Evolutionary conservation across 2,888 invertebrate genomes (phyloP), one percentile per base, ranked within the genome.

Genomic region (Drosophila sordidula): DNA sequence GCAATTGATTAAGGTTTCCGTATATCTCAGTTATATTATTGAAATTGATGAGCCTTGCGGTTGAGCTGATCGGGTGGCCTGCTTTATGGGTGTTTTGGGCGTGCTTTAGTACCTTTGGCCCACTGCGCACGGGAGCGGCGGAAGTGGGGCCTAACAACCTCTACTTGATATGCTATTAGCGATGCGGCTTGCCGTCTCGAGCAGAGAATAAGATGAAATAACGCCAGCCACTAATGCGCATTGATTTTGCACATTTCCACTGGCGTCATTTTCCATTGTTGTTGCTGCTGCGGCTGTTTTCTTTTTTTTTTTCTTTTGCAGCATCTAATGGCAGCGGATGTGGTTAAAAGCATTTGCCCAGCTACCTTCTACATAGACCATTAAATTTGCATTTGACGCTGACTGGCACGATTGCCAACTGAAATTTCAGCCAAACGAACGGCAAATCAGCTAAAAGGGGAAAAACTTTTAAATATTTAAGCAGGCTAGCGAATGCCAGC

Each of bases 361-460:
- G 78, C 78, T 85, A 86, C 80, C 88, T 86, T 86, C 82, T 77
- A 78, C 80, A 87, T 88, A 85, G 83, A 83, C 86, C 85, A 85
- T 85, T 88, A 85, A 85, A 85, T 85, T 85, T 88, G 88, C 85
- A 88, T 88, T 85, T 88, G 86, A 77, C 58, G 87, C 69, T 84
- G 87, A 84, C 87, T 78, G 71, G 86, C 75, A 65, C 78, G 70
- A 82, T 87, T 85, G 85, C 22, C 41, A 68, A 70, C 68, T 50
- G 39, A 44, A 59, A 56, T 50, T 41, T 61, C 32, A 62, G 45
- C 41, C 45, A 41, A 42, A 12, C 32, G n/a, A 3, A 11, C 14
- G 6, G 32, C 29, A 47, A 65, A 64, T 38, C 55, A 41, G 18
- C 34, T 34, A 45, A 41, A 47, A 51, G 5, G 25, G 29, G 18